Evolutionary conservation across 2,888 invertebrate species (phyloP).

Genomic region (Eumerus sabulonum): DNA sequence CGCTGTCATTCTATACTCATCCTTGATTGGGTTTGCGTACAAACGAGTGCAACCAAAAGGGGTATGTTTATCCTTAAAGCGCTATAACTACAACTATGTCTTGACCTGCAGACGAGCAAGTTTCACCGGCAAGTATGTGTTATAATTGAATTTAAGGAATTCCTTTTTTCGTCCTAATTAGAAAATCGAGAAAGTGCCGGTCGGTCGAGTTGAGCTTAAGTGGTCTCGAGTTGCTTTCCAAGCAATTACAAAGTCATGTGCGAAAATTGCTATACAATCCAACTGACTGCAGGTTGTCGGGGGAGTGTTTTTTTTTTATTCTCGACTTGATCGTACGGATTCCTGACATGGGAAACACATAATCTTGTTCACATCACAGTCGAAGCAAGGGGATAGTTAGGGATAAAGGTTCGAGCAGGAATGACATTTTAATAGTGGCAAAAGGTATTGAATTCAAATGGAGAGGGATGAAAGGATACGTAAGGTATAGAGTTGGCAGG

Average conservation of each 20-base stretch:
- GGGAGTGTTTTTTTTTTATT: too few relatives aligned
- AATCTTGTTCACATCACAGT: too few relatives aligned
- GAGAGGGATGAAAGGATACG: too few relatives aligned
- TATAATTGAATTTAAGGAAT: slow-evolving; percentile 60
- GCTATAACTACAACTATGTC: slow-evolving; percentile 39
- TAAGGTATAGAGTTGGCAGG: too few relatives aligned
- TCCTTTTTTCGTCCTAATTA: slow-evolving; percentile 61
- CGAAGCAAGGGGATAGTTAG: too few relatives aligned
- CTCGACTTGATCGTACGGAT: too few relatives aligned
- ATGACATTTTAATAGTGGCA: too few relatives aligned
- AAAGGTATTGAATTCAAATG: too few relatives aligned
- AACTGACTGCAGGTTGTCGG: too few relatives aligned
- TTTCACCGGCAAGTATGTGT: slow-evolving; percentile 27
- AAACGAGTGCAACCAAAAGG: slow-evolving; percentile 30
- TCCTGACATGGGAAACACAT: too few relatives aligned
- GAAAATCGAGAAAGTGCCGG: slow-evolving; percentile 61
- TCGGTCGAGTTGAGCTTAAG: slow-evolving; percentile 48
- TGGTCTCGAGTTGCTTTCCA: slow-evolving; percentile 57
- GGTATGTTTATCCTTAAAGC: slow-evolving; percentile 32
- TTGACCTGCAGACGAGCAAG: slow-evolving; percentile 5
- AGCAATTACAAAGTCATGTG: slow-evolving; percentile 45
- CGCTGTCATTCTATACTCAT: background rate
- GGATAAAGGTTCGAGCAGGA: too few relatives aligned
- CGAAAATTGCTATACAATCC: background rate
- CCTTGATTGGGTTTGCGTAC: slow-evolving; percentile 47